Percentiles rank a stretch among this genome's conserved stretches.
These are phyloP conservation scores for Mobula birostris DNA, from an alignment of 2,113 vertebrate species.

Conservation along the genomic window DNA sequence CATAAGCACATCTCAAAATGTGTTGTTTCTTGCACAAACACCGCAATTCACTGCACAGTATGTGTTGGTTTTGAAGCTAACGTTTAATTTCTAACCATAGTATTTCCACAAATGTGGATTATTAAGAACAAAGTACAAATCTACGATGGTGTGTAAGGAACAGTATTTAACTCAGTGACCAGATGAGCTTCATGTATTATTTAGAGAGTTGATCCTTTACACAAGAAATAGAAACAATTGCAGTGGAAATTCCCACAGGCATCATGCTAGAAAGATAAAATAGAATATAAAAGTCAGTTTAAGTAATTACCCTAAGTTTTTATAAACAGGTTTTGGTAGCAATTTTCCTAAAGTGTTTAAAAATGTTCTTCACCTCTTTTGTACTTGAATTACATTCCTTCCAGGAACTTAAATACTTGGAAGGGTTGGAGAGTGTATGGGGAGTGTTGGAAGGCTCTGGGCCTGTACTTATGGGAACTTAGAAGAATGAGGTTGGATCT, in stretches of 20 bases:
- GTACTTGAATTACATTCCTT: background rate
- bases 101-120: background rate
- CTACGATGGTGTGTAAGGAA: background rate
- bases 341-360: background rate
- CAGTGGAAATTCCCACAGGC: background rate
- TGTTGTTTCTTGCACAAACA: too few relatives aligned
- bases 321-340: background rate
- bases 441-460: too few relatives aligned
- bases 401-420: background rate
- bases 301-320: conserved; percentile 28
- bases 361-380: background rate
- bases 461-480: too few relatives aligned
- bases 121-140: background rate
- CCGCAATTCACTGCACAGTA: too few relatives aligned
- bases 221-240: background rate
- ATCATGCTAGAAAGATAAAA: too few relatives aligned
- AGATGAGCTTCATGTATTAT: conserved; percentile 10
- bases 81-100: background rate
- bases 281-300: background rate
- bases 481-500: too few relatives aligned
- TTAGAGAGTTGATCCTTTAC: background rate
- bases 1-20: too few relatives aligned
- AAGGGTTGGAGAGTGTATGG: too few relatives aligned
- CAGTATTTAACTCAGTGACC: background rate
- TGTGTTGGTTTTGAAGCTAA: too few relatives aligned